Conservation (phyloP, 2,797 vertebrate species). For the Hozukius guyotensis region DNA sequence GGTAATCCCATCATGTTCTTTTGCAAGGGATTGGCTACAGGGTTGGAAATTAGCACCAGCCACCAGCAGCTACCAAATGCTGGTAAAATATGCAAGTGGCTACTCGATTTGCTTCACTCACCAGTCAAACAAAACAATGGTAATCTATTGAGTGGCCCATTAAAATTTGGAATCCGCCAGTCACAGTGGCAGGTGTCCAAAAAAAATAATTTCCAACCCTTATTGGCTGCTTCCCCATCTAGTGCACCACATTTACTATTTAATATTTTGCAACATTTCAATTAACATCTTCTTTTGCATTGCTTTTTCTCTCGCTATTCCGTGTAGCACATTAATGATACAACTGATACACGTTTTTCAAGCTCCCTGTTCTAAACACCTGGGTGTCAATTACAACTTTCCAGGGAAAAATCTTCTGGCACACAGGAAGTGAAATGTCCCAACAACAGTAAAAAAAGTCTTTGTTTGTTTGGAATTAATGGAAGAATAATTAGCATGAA, state of each 20-base stretch:
- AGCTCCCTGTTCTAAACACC: not conserved
- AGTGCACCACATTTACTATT: not conserved
- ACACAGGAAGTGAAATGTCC: constrained; percentile 15
- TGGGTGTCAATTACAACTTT: not conserved
- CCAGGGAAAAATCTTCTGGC: not conserved
- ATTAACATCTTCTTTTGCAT: not conserved
- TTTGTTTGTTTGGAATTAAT: constrained; percentile 37
- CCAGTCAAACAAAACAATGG: too few relatives aligned
- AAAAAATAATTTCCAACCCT: too few relatives aligned
- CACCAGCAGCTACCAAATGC: too few relatives aligned
- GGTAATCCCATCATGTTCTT: not conserved
- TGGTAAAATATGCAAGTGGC: too few relatives aligned
- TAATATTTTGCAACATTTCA: not conserved
- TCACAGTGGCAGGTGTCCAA: too few relatives aligned
- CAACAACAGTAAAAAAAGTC: constrained; percentile 2
- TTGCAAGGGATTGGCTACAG: not conserved
- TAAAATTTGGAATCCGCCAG: too few relatives aligned
- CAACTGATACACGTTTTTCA: not conserved
- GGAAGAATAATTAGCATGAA: constrained; percentile 26
- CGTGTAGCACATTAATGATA: not conserved
- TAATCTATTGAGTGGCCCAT: too few relatives aligned
- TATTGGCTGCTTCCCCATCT: not conserved
- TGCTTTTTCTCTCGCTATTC: not conserved
- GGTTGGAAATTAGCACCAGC: too few relatives aligned
- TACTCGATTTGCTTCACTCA: rapidly evolving